Base-by-base conservation (phyloP, 92 coral and sea anemone genomes). In the Plumapathes pennacea region DNA sequence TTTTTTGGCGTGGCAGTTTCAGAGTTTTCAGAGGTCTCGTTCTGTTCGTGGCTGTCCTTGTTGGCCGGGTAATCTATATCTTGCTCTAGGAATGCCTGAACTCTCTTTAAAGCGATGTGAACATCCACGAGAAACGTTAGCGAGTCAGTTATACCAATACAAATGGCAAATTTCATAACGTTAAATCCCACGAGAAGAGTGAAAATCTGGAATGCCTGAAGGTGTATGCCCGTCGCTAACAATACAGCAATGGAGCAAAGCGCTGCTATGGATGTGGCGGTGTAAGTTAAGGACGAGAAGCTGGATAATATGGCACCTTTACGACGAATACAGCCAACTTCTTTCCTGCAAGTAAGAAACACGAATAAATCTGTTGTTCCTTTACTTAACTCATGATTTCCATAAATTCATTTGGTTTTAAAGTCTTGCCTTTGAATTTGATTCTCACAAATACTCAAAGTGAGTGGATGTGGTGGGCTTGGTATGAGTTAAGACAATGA, bases 241-340 rank as follows among this genome's bases (percentile, higher is more conserved):
- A 69, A 47, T 9, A 36, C 77, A 4, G 48, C 31, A 0, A 69
- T 32, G 11, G 77, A 56, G 40, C 56, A 56, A 28, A 69, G 48
- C 6, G 49, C 57, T 8, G 67, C 77, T 17, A 69, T 31, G 4
- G 66, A 38, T 33, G 56, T 66, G 4, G 57, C 57, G 8, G 77
- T 69, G 77, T 69, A 69, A 1, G 58, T 57, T 21, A 69, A 69
- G 12, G 77, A 26, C 77, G 56, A 67, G 32, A 60, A 69, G 10
- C 66, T 69, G 22, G 77, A 51, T 3, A 69, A 30, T 11, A 69
- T 47, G 30, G 46, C 10, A 2, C 67, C 77, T 41, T 69, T 69
- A 20, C 43, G 41, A 10, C 65, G 59, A 2, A 56, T 57, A 15
- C 28, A 57, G 14, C 26, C 53, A 26, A 54, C 46, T 41, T 69